These are phyloP conservation scores for Brienomyrus longianalis DNA, from an alignment of 2,113 vertebrate genomes.

Conservation along the genomic window DNA sequence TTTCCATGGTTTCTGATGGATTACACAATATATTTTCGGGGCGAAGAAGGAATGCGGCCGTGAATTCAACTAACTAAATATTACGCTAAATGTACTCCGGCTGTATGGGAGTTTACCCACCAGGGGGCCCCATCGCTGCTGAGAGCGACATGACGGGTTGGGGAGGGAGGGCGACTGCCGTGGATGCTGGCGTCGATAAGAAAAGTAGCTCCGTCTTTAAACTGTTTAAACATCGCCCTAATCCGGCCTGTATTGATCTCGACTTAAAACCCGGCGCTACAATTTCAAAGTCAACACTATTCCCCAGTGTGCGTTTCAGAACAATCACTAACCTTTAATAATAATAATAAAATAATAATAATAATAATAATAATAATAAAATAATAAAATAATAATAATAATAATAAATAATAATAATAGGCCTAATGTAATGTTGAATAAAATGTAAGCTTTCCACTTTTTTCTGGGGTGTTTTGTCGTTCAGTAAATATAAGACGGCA, in stretches of 20 bases:
- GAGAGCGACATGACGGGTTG: background rate
- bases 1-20: background rate
- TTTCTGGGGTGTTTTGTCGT: background rate
- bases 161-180: background rate
- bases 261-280: background rate
- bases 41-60: background rate
- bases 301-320: background rate
- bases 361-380: background rate
- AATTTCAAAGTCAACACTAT: background rate
- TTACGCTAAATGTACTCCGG: background rate
- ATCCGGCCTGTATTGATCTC: background rate
- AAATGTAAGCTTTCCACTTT: background rate
- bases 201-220: background rate
- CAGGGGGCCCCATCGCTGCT: conserved; percentile 3
- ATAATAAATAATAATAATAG: background rate
- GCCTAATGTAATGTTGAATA: background rate
- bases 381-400: background rate
- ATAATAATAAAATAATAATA: background rate
- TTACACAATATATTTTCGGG: background rate
- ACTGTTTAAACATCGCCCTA: background rate
- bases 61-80: background rate
- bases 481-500: background rate
- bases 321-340: background rate
- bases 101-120: background rate
- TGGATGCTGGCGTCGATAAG: background rate